Evolutionary conservation across 2,113 vertebrate genomes (phyloP).

Genomic region (Pseudopodoces humilis): DNA sequence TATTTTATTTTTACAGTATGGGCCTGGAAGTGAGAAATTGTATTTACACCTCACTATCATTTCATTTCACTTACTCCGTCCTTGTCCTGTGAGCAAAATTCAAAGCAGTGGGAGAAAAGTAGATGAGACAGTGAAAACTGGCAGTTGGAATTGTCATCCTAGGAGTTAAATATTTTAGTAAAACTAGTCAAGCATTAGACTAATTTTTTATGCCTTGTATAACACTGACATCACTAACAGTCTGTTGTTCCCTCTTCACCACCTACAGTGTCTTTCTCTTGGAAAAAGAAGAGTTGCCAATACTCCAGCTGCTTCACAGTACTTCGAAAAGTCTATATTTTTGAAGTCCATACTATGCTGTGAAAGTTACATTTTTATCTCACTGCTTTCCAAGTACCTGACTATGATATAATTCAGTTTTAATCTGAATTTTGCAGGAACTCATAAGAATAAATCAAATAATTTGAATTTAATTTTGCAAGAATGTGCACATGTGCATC

Average conservation of each 20-base stretch:
- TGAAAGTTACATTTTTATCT: not conserved
- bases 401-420: not conserved
- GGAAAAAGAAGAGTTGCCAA: not conserved
- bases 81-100: not conserved
- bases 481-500: accelerated
- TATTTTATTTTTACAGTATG: not conserved
- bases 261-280: not conserved
- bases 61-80: not conserved
- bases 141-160: not conserved
- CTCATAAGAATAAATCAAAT: not conserved
- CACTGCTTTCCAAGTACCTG: accelerated
- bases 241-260: not conserved
- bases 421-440: not conserved
- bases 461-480: not conserved
- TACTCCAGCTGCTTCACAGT: not conserved
- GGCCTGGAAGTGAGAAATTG: not conserved
- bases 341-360: not conserved
- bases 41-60: not conserved
- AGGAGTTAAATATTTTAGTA: not conserved
- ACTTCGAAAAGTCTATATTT: not conserved
- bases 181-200: not conserved
- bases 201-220: not conserved
- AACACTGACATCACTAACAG: not conserved
- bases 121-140: not conserved
- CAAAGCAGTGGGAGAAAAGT: not conserved